These are phyloP conservation scores for Halesus radiatus DNA, from an alignment of 1,140 invertebrate species.

Conservation along the genomic window DNA sequence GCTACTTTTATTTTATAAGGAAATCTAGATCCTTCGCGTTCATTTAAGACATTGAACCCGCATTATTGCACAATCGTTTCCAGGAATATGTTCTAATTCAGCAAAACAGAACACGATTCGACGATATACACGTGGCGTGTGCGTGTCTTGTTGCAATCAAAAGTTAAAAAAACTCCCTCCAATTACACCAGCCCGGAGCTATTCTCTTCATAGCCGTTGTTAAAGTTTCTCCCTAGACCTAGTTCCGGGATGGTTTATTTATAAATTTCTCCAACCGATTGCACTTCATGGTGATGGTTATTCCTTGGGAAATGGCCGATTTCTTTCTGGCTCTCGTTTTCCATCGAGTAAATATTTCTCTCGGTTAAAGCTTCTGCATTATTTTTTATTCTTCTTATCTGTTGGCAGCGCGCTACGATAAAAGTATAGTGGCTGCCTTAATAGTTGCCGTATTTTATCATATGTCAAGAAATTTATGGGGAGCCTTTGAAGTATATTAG, in stretches of 20 bases:
- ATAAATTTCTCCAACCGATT: neutral
- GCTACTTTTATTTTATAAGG: no score
- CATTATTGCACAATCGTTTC: constrained; percentile 19
- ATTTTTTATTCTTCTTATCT: no score
- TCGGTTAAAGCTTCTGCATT: no score
- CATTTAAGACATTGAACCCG: neutral
- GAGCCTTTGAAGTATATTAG: no score
- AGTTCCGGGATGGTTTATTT: neutral
- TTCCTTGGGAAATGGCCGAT: constrained; percentile 2
- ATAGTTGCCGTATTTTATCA: no score
- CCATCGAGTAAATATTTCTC: neutral
- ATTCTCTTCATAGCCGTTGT: constrained; percentile 12
- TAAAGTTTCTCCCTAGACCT: neutral
- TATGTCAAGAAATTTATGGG: no score
- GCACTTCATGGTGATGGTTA: neutral
- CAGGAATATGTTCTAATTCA: neutral
- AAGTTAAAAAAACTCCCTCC: constrained; percentile 29
- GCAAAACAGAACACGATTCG: neutral
- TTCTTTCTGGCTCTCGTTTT: neutral
- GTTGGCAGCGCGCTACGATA: no score
- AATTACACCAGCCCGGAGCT: constrained; percentile 16
- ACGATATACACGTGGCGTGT: constrained; percentile 1
- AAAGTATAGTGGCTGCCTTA: no score
- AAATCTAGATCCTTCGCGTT: constrained; percentile 1
- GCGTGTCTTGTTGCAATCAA: constrained; percentile 34